Evolutionary conservation across 2,888 invertebrate genomes (phyloP).

Genomic region (Argyresthia albistria): DNA sequence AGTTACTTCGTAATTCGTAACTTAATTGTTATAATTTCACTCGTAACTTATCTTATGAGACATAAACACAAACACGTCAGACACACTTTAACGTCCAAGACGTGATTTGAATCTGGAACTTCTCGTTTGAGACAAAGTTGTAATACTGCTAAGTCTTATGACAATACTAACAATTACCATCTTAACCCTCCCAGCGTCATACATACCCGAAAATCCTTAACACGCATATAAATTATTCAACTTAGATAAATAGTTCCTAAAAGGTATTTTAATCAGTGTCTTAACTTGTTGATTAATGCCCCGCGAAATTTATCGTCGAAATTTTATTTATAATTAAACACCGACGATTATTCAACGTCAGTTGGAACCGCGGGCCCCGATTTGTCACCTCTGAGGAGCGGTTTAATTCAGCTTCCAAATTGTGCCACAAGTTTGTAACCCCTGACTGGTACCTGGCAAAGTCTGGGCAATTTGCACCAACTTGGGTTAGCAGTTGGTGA

Average conservation of each 20-base stretch:
- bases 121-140: too few species aligned
- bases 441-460: conserved; percentile 34
- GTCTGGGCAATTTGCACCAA: conserved; percentile 36
- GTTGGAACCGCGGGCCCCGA: conserved; percentile 55
- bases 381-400: conserved; percentile 61
- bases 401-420: conserved; percentile 63
- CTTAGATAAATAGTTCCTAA: conserved; percentile 67
- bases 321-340: conserved; percentile 73
- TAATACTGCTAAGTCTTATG: too few species aligned
- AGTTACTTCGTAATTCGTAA: too few species aligned
- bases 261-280: conserved; percentile 74
- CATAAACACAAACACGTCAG: too few species aligned
- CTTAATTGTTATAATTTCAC: too few species aligned
- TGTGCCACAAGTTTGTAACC: conserved; percentile 55
- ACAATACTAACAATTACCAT: too few species aligned
- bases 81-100: too few species aligned
- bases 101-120: too few species aligned
- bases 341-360: conserved; percentile 67
- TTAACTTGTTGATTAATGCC: conserved; percentile 73
- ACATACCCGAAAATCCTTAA: too few species aligned
- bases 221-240: conserved; percentile 57
- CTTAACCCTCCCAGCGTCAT: too few species aligned
- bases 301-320: conserved; percentile 66
- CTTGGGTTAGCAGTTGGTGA: conserved; percentile 15
- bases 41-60: too few species aligned